Conservation (phyloP, 1,140 invertebrate genomes). For the Platorchestia sp. region DNA sequence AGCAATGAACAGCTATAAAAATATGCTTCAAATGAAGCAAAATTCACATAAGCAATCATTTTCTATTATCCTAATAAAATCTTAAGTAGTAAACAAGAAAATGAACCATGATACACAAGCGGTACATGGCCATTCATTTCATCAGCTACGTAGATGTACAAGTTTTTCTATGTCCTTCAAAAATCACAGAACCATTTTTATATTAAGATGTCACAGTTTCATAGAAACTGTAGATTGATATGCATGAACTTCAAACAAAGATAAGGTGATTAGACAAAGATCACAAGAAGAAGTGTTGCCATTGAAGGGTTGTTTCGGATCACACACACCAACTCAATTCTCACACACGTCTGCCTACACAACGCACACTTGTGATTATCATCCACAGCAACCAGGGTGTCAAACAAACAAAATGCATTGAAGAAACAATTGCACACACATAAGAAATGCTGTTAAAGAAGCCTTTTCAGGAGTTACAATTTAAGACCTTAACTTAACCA, state of each 20-base stretch:
- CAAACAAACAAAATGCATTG: background rate
- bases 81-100: slow-evolving; percentile 5
- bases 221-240: background rate
- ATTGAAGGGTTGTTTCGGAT: slow-evolving; percentile 20
- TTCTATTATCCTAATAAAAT: background rate
- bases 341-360: background rate
- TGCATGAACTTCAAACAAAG: background rate
- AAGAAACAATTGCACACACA: background rate
- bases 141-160: background rate
- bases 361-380: background rate
- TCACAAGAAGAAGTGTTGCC: slow-evolving; percentile 1
- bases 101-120: background rate
- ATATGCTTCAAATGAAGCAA: background rate
- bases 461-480: background rate
- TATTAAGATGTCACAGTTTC: background rate
- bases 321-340: background rate
- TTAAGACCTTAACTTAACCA: background rate
- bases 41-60: slow-evolving; percentile 5
- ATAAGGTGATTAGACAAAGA: background rate
- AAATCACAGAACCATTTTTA: background rate
- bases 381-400: background rate
- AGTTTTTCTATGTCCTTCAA: background rate
- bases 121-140: background rate
- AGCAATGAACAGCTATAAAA: background rate
- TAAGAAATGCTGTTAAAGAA: background rate